A percentile compares a stretch with the other conserved stretches of the same genome.
These are phyloP conservation scores for Andrena chrysosceles DNA, from an alignment of 2,888 invertebrate genomes.

Conservation along the genomic window DNA sequence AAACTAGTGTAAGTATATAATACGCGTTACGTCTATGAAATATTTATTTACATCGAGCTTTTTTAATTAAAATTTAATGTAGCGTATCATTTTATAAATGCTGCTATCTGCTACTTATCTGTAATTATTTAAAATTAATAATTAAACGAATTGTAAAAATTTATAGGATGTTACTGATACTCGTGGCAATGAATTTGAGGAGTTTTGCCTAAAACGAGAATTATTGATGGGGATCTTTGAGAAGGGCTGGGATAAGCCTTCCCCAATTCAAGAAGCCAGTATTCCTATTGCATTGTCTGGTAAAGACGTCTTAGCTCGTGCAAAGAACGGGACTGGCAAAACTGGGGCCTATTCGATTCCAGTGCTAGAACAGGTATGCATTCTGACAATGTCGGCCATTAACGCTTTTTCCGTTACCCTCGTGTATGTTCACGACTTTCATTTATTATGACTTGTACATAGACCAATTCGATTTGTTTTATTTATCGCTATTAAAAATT, in stretches of 20 bases:
- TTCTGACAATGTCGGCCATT: not conserved
- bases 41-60: too few species aligned
- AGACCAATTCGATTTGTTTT: too few species aligned
- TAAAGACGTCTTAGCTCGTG: conserved; percentile 98
- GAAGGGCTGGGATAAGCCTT: conserved; percentile 99
- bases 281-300: conserved; percentile 99
- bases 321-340: conserved; percentile 99
- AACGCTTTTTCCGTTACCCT: not conserved
- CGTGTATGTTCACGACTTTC: not conserved
- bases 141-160: conserved; percentile 15
- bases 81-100: too few species aligned
- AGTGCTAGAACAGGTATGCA: conserved; percentile 93
- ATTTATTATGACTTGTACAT: not conserved
- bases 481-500: too few species aligned
- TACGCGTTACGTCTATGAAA: not conserved
- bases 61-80: not conserved
- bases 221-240: conserved; percentile 99
- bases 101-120: too few species aligned
- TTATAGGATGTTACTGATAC: conserved; percentile 99
- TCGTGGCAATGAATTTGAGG: conserved; percentile 99
- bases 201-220: conserved; percentile 98
- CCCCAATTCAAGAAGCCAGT: conserved; percentile 99
- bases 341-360: conserved; percentile 99
- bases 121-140: not conserved
- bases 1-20: conserved; percentile 93